These are phyloP conservation scores for Sebastes kiyomatsui DNA, from an alignment of 2,797 vertebrate genomes.

Conservation along the genomic window DNA sequence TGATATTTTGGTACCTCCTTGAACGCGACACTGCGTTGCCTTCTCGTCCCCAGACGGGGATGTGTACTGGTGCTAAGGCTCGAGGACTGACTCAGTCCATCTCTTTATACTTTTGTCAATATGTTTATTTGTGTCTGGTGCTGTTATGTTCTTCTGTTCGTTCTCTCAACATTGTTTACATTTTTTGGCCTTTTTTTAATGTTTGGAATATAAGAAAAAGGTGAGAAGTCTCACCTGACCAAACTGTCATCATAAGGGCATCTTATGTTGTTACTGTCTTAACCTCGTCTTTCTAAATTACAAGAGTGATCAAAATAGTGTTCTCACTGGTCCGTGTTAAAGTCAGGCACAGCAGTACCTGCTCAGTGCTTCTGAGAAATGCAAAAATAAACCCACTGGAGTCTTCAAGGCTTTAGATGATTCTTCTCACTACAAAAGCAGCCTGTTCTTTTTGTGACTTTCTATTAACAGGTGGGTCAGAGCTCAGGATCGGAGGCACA, in stretches of 20 bases:
- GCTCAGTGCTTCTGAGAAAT: slow-evolving; percentile 51
- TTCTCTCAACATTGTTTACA: slow-evolving; percentile 84
- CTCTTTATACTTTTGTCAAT: slow-evolving; percentile 75
- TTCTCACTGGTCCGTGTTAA: slow-evolving; percentile 63
- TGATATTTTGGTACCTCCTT: slow-evolving; percentile 70
- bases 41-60: slow-evolving; percentile 75
- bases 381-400: slow-evolving; percentile 72
- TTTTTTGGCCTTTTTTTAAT: slow-evolving; percentile 65
- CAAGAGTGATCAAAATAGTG: slow-evolving; percentile 39
- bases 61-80: slow-evolving; percentile 81
- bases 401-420: slow-evolving; percentile 32
- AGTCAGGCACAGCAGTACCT: slow-evolving; percentile 35
- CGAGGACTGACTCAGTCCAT: slow-evolving; percentile 59
- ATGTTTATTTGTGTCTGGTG: slow-evolving; percentile 84
- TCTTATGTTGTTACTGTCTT: slow-evolving; percentile 62
- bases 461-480: slow-evolving; percentile 12
- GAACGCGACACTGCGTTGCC: slow-evolving; percentile 73
- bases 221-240: slow-evolving; percentile 51
- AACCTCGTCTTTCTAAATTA: slow-evolving; percentile 53
- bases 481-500: not conserved
- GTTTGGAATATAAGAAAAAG: slow-evolving; percentile 64
- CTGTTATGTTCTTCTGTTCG: slow-evolving; percentile 76
- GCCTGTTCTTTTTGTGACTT: not conserved
- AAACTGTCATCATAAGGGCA: slow-evolving; percentile 59
- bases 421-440: slow-evolving; percentile 35